These are phyloP conservation scores for Motacilla alba DNA, from an alignment of 2,113 vertebrate genomes.

Conservation along the genomic window DNA sequence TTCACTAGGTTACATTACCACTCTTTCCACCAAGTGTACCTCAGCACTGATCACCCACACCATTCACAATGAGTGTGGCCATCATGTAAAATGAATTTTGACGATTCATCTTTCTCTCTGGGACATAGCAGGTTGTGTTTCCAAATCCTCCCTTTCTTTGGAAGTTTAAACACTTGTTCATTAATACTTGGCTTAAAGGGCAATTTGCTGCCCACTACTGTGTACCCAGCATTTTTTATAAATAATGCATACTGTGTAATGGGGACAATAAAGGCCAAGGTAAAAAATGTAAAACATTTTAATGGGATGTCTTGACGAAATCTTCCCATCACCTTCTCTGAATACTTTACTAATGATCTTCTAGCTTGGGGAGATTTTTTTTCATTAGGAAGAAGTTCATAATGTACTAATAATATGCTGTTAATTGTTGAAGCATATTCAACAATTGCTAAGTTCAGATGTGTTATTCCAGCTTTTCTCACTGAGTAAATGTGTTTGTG, in stretches of 20 bases:
- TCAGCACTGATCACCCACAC: not conserved
- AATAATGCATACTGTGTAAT: slow-evolving; percentile 67
- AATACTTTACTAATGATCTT: slow-evolving; percentile 53
- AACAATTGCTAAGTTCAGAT: not conserved
- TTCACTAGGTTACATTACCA: not conserved
- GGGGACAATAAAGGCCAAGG: slow-evolving; percentile 61
- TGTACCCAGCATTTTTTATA: slow-evolving; percentile 62
- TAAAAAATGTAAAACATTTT: slow-evolving; percentile 68
- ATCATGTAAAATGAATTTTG: not conserved
- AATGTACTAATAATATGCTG: not conserved
- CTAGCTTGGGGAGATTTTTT: not conserved
- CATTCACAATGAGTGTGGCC: not conserved
- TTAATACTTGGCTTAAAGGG: slow-evolving; percentile 65
- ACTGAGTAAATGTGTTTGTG: not conserved
- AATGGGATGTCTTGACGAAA: slow-evolving; percentile 58
- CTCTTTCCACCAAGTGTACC: not conserved
- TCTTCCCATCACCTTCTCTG: slow-evolving; percentile 50
- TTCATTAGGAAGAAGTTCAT: not conserved
- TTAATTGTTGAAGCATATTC: not conserved
- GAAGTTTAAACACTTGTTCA: slow-evolving; percentile 15
- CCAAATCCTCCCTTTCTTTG: not conserved
- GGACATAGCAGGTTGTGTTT: not conserved
- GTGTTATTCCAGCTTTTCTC: not conserved
- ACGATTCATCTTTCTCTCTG: not conserved
- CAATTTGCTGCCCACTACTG: slow-evolving; percentile 50